A percentile compares a stretch with the other conserved stretches of the same genome.
phyloP scores from a whole-genome alignment of 92 coral and sea anemone species.

The Palythoa heliodiscus region DNA sequence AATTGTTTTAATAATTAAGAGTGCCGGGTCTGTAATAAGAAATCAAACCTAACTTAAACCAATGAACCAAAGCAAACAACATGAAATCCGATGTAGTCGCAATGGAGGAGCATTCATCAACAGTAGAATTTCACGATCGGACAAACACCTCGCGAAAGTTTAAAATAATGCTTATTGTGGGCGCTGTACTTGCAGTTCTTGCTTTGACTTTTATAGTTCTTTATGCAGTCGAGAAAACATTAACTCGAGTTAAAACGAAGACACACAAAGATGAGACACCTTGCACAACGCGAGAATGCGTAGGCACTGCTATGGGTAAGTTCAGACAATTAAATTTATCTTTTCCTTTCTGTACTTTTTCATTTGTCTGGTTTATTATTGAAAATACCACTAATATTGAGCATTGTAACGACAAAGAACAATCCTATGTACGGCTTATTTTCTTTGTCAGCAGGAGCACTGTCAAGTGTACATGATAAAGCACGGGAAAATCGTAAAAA shows the following conservation, averaged over 20 bases:
- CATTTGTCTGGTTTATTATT: no score
- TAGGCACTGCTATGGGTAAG: slow-evolving; percentile 63
- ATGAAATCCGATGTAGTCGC: background rate
- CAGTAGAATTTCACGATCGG: slow-evolving; percentile 6
- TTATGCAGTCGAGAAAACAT: slow-evolving; percentile 55
- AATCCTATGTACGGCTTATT: no score
- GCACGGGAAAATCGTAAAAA: no score
- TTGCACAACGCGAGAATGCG: slow-evolving; percentile 55
- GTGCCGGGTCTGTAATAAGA: no score
- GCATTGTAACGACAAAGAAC: no score
- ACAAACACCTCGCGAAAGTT: background rate
- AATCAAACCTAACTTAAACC: no score
- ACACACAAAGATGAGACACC: background rate
- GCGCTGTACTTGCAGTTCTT: background rate
- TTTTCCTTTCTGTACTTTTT: no score
- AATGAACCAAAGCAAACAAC: no score
- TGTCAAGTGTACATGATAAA: no score
- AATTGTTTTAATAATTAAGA: no score
- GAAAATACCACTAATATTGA: no score
- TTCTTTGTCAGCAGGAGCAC: no score
- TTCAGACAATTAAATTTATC: background rate
- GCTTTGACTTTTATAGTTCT: slow-evolving; percentile 56
- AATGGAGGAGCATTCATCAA: background rate
- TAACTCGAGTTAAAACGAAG: slow-evolving; percentile 1
- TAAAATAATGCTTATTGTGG: slow-evolving; percentile 4